Percentiles rank a stretch among this genome's conserved stretches.
Evolutionary conservation across 2,797 vertebrate species (phyloP).

Genomic region (Heteromormyrus szaboi): DNA sequence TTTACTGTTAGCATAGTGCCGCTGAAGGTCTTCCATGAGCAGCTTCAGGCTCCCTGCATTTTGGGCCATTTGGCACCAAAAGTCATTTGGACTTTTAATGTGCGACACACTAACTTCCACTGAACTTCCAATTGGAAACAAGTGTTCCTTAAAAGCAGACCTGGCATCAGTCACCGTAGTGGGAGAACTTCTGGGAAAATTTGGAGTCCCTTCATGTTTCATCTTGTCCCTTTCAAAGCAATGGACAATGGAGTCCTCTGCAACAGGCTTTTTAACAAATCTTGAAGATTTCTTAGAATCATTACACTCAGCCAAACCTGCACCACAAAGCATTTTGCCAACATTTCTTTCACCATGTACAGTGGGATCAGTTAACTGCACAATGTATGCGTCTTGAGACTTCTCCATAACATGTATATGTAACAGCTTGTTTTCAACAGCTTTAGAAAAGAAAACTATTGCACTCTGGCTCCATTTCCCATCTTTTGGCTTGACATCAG

Average conservation of each 20-base stretch:
- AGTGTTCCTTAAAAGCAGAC: slow-evolving; percentile 54
- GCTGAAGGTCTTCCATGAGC: slow-evolving; percentile 78
- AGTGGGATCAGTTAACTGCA: slow-evolving; percentile 67
- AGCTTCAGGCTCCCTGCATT: slow-evolving; percentile 54
- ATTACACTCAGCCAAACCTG: slow-evolving; percentile 57
- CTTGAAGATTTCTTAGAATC: slow-evolving; percentile 36
- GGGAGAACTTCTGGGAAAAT: slow-evolving; percentile 9
- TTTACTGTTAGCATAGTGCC: slow-evolving; percentile 59
- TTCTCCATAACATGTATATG: slow-evolving; percentile 59
- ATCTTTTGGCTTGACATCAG: slow-evolving; percentile 58
- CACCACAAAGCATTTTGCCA: slow-evolving; percentile 61
- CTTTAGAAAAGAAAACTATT: slow-evolving; percentile 67
- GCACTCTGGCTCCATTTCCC: slow-evolving; percentile 67
- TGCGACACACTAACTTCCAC: slow-evolving; percentile 75
- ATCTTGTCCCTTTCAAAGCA: background rate
- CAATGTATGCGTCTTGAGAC: slow-evolving; percentile 53
- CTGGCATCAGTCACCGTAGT: slow-evolving; percentile 26
- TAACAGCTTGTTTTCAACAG: slow-evolving; percentile 67
- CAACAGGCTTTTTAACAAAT: background rate
- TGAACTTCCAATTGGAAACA: slow-evolving; percentile 77
- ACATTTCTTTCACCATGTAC: slow-evolving; percentile 65
- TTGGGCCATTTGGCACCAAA: slow-evolving; percentile 82
- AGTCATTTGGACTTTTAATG: slow-evolving; percentile 73
- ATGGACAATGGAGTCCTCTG: slow-evolving; percentile 13
- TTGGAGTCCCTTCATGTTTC: slow-evolving; percentile 15